Evolutionary conservation across 2,888 invertebrate species (phyloP), one percentile per base, ranked within the genome.

Genomic region (Halictus quadricinctus): DNA sequence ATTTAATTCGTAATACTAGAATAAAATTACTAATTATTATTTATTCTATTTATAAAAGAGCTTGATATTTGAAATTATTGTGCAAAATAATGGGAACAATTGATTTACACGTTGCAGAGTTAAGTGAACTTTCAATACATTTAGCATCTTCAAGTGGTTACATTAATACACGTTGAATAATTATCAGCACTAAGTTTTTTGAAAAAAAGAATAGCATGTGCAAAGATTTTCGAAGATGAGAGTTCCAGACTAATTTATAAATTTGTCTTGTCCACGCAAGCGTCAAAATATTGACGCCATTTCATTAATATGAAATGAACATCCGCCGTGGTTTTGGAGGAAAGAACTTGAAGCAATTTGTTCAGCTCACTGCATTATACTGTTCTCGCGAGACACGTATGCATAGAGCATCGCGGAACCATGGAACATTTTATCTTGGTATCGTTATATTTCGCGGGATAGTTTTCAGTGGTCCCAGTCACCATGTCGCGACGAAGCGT

Each of bases 361-460:
- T 54, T 54, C 21, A 8, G 54, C 54, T 10, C 54, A 21, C 54
- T 21, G 21, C 10, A 18, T 54, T 54, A 8, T 54, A 54, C 54
- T 54, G 8, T 54, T 54, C 54, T 54, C 54, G 54, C 54, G 54
- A n/a, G 54, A n/a, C 10, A 54, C 21, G 10, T 21, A 54, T 3
- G 21, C 10, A 54, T 21, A 54, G 21, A 21, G 21, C 10, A 54
- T n/a, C 54, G 25, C 25, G 36, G 13, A 36, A n/a, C 50, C 75
- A n/a, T 36, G 48, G 36, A 66, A 18, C 60, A 58, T 74, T 74
- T 54, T 18, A 36, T 64, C 64, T 29, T 46, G 46, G 64, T 36
- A 46, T 29, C 29, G 76, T 76, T 77, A 50, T 36, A 69, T 66
- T 46, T 29, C 64, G 66, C 36, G 48, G 50, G 64, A 66, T 69